phyloP scores from a whole-genome alignment of 2,888 invertebrate species.

The Drosophila robusta region DNA sequence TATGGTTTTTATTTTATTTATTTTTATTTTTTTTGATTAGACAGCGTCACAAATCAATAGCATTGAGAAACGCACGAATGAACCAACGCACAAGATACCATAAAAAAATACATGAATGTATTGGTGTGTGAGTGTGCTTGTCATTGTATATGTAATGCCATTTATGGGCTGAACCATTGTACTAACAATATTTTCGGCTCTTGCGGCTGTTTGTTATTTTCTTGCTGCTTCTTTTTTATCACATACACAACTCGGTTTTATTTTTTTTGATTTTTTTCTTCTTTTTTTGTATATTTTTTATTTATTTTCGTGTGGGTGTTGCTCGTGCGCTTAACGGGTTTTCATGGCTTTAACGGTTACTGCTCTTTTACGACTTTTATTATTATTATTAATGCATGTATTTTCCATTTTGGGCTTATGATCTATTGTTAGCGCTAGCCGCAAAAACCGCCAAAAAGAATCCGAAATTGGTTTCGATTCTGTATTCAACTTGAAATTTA shows the following conservation, averaged over 20 bases:
- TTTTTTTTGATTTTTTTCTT: slow-evolving; percentile 18
- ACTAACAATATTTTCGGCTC: slow-evolving; percentile 71
- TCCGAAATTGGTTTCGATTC: slow-evolving; percentile 43
- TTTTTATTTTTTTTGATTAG: slow-evolving; percentile 49
- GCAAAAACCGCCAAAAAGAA: slow-evolving; percentile 30
- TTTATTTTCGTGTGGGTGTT: slow-evolving; percentile 68
- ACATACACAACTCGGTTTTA: slow-evolving; percentile 33
- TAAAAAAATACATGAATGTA: slow-evolving; percentile 47
- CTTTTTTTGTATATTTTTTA: slow-evolving; percentile 2
- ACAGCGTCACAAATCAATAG: slow-evolving; percentile 74
- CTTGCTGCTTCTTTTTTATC: slow-evolving; percentile 38
- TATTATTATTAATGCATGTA: slow-evolving; percentile 77
- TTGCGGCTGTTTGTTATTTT: slow-evolving; percentile 58
- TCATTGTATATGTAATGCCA: slow-evolving; percentile 55
- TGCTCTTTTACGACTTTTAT: slow-evolving; percentile 77
- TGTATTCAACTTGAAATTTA: slow-evolving; percentile 37
- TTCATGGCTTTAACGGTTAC: slow-evolving; percentile 79
- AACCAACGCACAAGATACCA: slow-evolving; percentile 63
- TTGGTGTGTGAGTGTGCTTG: slow-evolving; percentile 10
- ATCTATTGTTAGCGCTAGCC: slow-evolving; percentile 67
- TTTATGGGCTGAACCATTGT: slow-evolving; percentile 72
- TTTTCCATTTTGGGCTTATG: slow-evolving; percentile 72
- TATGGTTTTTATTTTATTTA: slow-evolving; percentile 30
- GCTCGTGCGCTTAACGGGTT: slow-evolving; percentile 81
- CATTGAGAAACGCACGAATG: slow-evolving; percentile 62